Evolutionary conservation across 2,113 vertebrate species (phyloP), one percentile per base, ranked within the genome.

Genomic region (Amphiprion percula): DNA sequence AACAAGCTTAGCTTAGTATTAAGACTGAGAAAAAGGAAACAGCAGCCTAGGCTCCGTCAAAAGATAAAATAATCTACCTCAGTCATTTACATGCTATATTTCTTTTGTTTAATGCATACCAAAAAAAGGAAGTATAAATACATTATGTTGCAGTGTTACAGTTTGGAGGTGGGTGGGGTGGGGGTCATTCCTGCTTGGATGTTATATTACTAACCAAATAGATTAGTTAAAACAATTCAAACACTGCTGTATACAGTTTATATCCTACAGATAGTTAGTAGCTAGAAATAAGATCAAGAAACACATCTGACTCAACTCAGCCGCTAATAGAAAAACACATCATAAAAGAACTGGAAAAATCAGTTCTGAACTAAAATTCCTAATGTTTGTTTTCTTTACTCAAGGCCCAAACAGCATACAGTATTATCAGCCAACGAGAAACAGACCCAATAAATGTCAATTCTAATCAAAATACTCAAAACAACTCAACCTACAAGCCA

Each of bases 401-500:
- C 16, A 37, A 44, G 16, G 33, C 21, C 37, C 28, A 33, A 79
- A 75, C 28, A 66, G 39, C 60, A 56, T 26, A 9, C 8, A 9
- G 33, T 8, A 28, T 55, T 44, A 39, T 68, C n/a, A 60, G 26
- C 16, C 3, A 68, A 68, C 39, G 17, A 66, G 11, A 68, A 64
- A 56, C 72, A 74, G 60, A 70, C 63, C 56, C 44, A 53, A 41
- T 74, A 53, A 55, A 74, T 47, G 59, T 50, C 39, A 28, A 5
- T 39, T 14, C 17, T 53, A 10, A 28, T 23, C 11, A 60, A 53
- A 63, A 68, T 4, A 39, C 24, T 26, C 23, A 64, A 60, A 74
- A 28, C 16, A 54, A 46, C 21, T 37, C 1, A 8, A 54, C 46
- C 28, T 39, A 50, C 16, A 71, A 26, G 44, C 46, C 26, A 23